A percentile compares a stretch with the other conserved stretches of the same genome.
Conservation (phyloP, 2,113 vertebrate genomes). For the Hydrolagus affinis region DNA sequence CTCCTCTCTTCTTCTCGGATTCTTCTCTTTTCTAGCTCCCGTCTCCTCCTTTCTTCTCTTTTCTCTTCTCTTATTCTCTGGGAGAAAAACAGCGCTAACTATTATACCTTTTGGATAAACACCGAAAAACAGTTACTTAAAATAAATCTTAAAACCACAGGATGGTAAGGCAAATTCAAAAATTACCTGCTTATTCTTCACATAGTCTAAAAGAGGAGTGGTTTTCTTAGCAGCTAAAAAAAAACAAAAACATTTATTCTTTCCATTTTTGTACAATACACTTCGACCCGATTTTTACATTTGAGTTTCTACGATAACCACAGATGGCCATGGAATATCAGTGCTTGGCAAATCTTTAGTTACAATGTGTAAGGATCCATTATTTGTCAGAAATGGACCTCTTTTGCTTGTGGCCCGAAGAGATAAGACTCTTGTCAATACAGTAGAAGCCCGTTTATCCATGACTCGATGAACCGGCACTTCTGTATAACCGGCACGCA, state of each 20-base stretch:
- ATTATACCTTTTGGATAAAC: too few relatives aligned
- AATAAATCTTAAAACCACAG: neutral
- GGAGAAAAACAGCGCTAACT: neutral
- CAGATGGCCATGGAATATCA: too few relatives aligned
- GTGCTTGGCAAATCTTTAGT: too few relatives aligned
- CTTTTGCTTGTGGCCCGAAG: too few relatives aligned
- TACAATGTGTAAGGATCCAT: too few relatives aligned
- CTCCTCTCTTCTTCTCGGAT: slow-evolving; percentile 89
- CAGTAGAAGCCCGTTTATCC: too few relatives aligned
- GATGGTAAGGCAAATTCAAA: slow-evolving; percentile 32
- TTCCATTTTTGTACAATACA: neutral
- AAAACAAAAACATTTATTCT: neutral
- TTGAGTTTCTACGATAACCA: neutral
- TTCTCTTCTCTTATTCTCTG: slow-evolving; percentile 94
- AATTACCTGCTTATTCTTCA: slow-evolving; percentile 96
- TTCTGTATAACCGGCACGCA: too few relatives aligned
- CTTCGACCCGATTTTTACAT: neutral
- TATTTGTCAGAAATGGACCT: too few relatives aligned
- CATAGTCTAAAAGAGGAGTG: slow-evolving; percentile 90
- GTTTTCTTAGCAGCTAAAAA: slow-evolving; percentile 77
- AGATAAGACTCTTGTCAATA: too few relatives aligned
- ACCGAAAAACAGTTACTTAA: too few relatives aligned
- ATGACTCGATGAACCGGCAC: too few relatives aligned
- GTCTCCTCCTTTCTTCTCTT: slow-evolving; percentile 83
- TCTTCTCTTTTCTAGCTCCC: slow-evolving; percentile 91